Percentiles rank a stretch among this genome's conserved stretches.
phyloP scores from a whole-genome alignment of 1,140 invertebrate genomes.

The Tribolium castaneum region DNA sequence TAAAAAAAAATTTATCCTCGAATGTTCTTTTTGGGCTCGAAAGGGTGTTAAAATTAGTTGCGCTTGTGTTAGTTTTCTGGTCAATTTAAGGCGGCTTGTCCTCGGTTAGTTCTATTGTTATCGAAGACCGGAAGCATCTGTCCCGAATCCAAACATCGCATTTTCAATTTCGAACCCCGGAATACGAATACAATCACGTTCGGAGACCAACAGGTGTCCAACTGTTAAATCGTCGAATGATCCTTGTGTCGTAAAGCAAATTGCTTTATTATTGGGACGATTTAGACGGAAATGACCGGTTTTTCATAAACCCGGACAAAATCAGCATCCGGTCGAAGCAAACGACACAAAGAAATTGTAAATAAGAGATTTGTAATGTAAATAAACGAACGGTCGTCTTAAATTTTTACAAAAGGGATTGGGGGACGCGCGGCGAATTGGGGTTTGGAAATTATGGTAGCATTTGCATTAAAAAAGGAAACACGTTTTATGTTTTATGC shows the following conservation, averaged over 20 bases:
- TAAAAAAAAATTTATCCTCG: no score
- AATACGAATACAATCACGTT: conserved; percentile 28
- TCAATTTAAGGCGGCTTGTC: conserved; percentile 5
- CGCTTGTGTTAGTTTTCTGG: conserved; percentile 10
- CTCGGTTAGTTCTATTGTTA: conserved; percentile 25
- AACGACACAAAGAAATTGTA: neutral
- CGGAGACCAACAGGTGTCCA: neutral
- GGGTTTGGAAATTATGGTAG: no score
- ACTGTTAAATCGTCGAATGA: conserved; percentile 18
- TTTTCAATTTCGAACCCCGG: conserved; percentile 4
- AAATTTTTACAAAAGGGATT: neutral
- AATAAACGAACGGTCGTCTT: neutral
- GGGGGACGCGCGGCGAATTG: no score
- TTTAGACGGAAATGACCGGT: conserved; percentile 16
- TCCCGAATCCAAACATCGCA: conserved; percentile 31
- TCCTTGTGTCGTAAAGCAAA: conserved; percentile 9
- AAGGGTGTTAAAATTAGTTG: neutral
- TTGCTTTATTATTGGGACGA: conserved; percentile 10
- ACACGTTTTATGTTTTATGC: no score
- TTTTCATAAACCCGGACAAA: neutral
- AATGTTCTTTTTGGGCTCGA: no score
- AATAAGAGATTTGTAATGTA: neutral
- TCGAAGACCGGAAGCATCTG: conserved; percentile 11
- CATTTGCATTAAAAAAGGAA: no score
- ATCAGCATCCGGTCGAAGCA: neutral